A percentile compares a stretch with the other conserved stretches of the same genome.
Conservation (phyloP, 2,113 vertebrate species). For the Marmota flaviventris region DNA sequence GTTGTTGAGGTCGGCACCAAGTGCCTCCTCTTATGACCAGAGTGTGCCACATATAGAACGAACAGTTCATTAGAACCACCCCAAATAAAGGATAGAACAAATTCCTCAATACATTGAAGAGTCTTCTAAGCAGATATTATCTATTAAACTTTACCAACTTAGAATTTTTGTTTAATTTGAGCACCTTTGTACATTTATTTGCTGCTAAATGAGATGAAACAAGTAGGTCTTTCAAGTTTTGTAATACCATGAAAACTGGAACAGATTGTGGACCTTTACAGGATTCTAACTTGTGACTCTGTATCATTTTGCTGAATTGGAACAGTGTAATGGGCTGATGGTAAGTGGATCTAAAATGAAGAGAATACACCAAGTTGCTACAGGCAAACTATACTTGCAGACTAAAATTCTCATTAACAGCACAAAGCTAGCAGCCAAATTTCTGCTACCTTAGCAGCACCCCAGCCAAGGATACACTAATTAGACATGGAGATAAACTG, state of each 20-base stretch:
- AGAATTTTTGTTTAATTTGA: neutral
- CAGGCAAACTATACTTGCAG: slow-evolving; percentile 64
- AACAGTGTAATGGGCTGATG: slow-evolving; percentile 37
- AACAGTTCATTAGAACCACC: neutral
- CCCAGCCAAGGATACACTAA: slow-evolving; percentile 54
- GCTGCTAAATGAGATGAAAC: neutral
- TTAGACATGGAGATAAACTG: slow-evolving; percentile 61
- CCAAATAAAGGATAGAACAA: neutral
- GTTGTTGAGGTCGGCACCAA: neutral
- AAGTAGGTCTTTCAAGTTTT: neutral
- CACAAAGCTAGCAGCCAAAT: slow-evolving; percentile 56
- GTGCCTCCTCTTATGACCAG: rapidly evolving
- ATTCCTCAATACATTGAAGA: neutral
- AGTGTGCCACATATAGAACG: neutral
- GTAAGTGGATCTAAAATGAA: slow-evolving; percentile 55
- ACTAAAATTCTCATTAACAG: slow-evolving; percentile 66
- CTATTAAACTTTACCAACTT: neutral
- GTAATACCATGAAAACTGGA: neutral
- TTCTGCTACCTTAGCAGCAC: slow-evolving; percentile 24
- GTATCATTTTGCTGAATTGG: slow-evolving; percentile 52
- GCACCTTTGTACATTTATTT: neutral
- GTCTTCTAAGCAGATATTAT: neutral
- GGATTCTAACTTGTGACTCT: neutral
- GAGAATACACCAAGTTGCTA: slow-evolving; percentile 41
- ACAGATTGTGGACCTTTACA: neutral